A percentile compares a stretch with the other conserved stretches of the same genome.
These are phyloP conservation scores for Siderastrea radians DNA, from an alignment of 92 coral and sea anemone species.

Conservation along the genomic window DNA sequence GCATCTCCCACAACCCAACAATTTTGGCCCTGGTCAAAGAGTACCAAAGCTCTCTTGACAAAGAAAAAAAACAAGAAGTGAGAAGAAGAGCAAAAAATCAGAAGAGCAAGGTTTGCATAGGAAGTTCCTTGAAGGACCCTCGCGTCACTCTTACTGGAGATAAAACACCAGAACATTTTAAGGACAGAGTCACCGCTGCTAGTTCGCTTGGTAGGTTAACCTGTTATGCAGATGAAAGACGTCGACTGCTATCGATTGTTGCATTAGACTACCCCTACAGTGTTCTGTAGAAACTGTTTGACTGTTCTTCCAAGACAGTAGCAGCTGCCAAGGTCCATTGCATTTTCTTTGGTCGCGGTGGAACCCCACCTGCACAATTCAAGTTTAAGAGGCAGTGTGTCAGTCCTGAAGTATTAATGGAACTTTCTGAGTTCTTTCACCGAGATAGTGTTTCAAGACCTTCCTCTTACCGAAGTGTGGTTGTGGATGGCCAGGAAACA, in stretches of 20 bases:
- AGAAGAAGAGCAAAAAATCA: background rate
- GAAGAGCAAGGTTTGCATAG: conserved; percentile 25
- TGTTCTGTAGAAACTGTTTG: conserved; percentile 43
- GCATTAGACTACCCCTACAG: conserved; percentile 44
- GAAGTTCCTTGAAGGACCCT: conserved; percentile 9
- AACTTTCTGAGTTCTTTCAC: conserved; percentile 39
- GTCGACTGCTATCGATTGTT: conserved; percentile 55
- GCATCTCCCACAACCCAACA: conserved; percentile 4
- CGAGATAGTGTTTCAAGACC: conserved; percentile 61
- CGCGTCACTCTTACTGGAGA: conserved; percentile 16
- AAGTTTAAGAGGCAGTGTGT: conserved; percentile 52
- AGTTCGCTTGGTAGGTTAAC: conserved; percentile 23
- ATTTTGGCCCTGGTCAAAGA: conserved; percentile 4
- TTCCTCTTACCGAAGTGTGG: conserved; percentile 46
- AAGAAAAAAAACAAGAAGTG: conserved; percentile 23
- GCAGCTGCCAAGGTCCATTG: conserved; percentile 62
- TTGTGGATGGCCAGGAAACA: conserved; percentile 39
- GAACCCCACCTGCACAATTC: conserved; percentile 42
- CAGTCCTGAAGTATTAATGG: conserved; percentile 27
- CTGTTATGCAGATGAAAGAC: conserved; percentile 35
- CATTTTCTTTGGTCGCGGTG: conserved; percentile 66
- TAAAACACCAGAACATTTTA: conserved; percentile 4
- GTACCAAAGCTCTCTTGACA: conserved; percentile 3
- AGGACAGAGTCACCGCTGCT: conserved; percentile 36
- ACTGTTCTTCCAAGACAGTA: conserved; percentile 59